Conservation (phyloP, 2,888 invertebrate genomes). For the Brenthis hecate region DNA sequence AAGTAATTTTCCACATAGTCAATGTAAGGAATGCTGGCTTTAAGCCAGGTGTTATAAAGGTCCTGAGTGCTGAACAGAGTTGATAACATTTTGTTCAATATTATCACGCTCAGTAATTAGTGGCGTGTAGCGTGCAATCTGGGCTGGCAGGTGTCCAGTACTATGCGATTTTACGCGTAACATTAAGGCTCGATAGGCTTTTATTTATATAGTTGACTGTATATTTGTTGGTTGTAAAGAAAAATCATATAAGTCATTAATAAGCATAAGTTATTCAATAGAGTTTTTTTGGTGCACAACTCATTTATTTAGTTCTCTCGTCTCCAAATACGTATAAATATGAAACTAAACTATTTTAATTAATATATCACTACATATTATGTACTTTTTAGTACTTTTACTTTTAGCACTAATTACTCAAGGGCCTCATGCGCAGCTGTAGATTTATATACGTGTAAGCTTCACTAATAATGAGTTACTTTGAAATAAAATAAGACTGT, state of each 20-base stretch:
- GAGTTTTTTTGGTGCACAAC: too few relatives aligned
- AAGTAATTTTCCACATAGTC: slow-evolving; percentile 5
- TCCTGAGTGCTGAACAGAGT: slow-evolving; percentile 8
- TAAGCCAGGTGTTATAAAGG: slow-evolving; percentile 19
- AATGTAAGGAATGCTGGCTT: slow-evolving; percentile 10
- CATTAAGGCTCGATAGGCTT: slow-evolving; percentile 9
- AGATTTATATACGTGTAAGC: too few relatives aligned
- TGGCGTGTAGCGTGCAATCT: slow-evolving; percentile 12
- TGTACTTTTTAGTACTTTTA: too few relatives aligned
- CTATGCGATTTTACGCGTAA: slow-evolving; percentile 17
- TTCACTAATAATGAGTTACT: too few relatives aligned
- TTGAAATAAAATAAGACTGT: not conserved
- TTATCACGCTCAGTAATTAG: slow-evolving; percentile 22
- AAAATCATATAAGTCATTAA: too few relatives aligned
- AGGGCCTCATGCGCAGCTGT: too few relatives aligned
- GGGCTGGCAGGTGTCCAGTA: slow-evolving; percentile 21
- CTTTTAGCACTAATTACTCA: too few relatives aligned
- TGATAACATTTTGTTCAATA: slow-evolving; percentile 22
- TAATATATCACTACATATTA: too few relatives aligned
- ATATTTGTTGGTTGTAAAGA: not conserved
- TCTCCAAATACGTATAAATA: too few relatives aligned
- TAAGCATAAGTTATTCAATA: too few relatives aligned
- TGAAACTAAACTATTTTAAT: too few relatives aligned
- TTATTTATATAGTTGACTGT: not conserved
- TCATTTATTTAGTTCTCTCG: too few relatives aligned